Percentiles rank a stretch among this genome's conserved stretches.
These are phyloP conservation scores for Butorides virescens DNA, from an alignment of 2,113 vertebrate genomes.

Conservation along the genomic window DNA sequence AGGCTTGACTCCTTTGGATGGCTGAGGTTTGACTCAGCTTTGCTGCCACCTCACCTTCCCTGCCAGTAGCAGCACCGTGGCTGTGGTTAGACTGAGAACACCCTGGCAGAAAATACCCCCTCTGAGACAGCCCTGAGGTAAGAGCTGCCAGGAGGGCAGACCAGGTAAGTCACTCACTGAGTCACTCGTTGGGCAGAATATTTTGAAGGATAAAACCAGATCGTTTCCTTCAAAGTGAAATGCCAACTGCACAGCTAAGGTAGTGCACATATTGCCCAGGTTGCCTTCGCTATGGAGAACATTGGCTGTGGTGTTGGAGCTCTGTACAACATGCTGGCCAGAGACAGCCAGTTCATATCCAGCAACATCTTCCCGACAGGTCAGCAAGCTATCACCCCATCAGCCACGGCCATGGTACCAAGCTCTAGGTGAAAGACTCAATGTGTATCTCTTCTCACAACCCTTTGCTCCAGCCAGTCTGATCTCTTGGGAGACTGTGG, in stretches of 20 bases:
- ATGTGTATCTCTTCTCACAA: neutral
- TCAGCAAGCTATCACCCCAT: neutral
- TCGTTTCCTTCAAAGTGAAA: neutral
- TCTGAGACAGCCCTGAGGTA: neutral
- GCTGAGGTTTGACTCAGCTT: neutral
- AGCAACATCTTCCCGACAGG: neutral
- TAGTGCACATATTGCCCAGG: rapidly evolving
- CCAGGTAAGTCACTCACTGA: neutral
- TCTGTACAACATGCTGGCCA: neutral
- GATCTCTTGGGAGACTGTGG: neutral
- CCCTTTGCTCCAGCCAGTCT: neutral
- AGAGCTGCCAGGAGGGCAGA: neutral
- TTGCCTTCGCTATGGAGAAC: neutral
- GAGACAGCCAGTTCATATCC: neutral
- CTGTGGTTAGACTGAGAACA: neutral
- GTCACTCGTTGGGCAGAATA: neutral
- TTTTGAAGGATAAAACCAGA: neutral
- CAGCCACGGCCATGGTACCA: neutral
- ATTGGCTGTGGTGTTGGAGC: rapidly evolving
- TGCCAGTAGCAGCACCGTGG: neutral
- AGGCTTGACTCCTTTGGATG: neutral
- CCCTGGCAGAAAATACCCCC: neutral
- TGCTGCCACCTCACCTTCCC: neutral
- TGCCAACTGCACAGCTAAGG: neutral
- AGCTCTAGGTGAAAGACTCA: neutral